Evolutionary conservation across 2,888 invertebrate genomes (phyloP), one percentile per base, ranked within the genome.

Genomic region (Parnassius smintheus): DNA sequence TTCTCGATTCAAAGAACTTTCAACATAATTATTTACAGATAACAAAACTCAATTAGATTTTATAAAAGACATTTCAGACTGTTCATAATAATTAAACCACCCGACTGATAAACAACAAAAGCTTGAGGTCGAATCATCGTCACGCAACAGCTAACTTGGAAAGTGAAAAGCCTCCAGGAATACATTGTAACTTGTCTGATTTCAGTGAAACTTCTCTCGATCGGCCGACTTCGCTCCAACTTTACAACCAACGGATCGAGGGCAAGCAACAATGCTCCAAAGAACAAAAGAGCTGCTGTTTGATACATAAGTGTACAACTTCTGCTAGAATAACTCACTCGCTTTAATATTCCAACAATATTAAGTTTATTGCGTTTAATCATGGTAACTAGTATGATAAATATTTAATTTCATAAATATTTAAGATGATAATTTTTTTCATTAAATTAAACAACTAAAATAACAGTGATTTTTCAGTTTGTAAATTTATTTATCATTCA

Each of bases 161-260:
- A 78, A 82, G 81, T 80, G 82, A 83, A 85, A 85, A 85, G 81
- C 85, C 82, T 77, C 80, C 73, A 82, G 78, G 80, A 82, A 81
- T 85, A 85, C 81, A 79, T 81, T 83, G 85, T 84, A 83, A 84
- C 83, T 88, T 82, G 85, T 82, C 81, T 82, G 83, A 85, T 86
- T 87, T 78, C 75, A 71, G 73, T 65, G 69, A 77, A 87, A 86
- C 82, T 88, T 84, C 78, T 77, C 78, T 75, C 83, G 81, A 85
- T 85, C 82, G 82, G 76, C 78, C 77, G 77, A 77, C 81, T 83
- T 78, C 74, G 75, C 73, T 72, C 78, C 73, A 85, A 84, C 79
- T 87, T 86, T 76, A 74, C 76, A 75, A 76, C 78, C 82, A 80
- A 77, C 79, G 78, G 82, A 80, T 81, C 80, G 72, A 71, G 80